Evolutionary conservation across 2,113 vertebrate species (phyloP).

Genomic region (Nothocercus julius): DNA sequence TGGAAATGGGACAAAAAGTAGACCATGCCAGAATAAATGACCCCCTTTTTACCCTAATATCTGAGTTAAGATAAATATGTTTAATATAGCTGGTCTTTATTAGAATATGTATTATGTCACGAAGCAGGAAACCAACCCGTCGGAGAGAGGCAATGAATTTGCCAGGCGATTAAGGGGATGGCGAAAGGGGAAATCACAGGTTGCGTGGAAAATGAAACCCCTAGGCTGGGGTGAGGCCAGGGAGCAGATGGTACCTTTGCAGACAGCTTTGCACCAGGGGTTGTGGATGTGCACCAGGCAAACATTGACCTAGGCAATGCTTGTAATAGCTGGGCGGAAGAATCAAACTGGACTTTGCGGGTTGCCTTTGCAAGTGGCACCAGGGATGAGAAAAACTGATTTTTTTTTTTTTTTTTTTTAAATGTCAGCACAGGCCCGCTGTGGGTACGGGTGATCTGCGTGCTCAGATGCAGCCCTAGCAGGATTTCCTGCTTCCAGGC

Average conservation of each 20-base stretch:
- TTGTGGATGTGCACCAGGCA: neutral
- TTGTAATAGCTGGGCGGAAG: neutral
- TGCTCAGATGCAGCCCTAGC: neutral
- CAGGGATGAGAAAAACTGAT: no score
- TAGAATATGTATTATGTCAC: neutral
- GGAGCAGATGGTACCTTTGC: neutral
- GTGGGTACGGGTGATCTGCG: neutral
- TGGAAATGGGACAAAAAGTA: neutral
- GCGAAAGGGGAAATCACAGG: neutral
- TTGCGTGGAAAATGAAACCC: neutral
- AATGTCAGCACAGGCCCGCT: accelerated
- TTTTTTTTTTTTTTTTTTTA: no score
- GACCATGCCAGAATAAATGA: neutral
- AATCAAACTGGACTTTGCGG: neutral
- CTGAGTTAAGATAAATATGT: neutral
- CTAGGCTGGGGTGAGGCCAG: neutral
- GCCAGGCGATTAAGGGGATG: neutral
- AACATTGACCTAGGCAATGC: neutral
- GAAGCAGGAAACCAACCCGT: neutral
- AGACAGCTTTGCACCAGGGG: neutral
- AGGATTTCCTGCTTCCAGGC: neutral
- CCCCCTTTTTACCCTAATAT: neutral
- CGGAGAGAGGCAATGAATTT: neutral
- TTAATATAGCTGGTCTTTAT: neutral
- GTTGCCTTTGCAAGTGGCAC: neutral